Percentiles rank a stretch among this genome's conserved stretches.
These are phyloP conservation scores for Eremobia ochroleuca DNA, from an alignment of 2,888 invertebrate genomes.

Conservation along the genomic window DNA sequence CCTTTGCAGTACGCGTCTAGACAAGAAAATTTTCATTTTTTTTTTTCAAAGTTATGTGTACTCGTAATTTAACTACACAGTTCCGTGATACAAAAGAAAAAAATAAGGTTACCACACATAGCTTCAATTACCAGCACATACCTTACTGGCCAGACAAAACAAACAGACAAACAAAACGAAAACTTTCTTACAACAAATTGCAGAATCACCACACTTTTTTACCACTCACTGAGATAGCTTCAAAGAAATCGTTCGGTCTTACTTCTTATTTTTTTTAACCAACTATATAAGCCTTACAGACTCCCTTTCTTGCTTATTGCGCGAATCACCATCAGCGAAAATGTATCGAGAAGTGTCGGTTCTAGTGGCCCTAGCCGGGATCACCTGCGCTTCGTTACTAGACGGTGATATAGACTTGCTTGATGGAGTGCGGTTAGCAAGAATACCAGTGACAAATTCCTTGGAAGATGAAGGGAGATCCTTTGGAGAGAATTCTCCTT, in stretches of 20 bases:
- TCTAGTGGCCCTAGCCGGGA: conserved; percentile 71
- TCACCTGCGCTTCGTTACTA: conserved; percentile 77
- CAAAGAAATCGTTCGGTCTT: conserved; percentile 79
- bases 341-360: conserved; percentile 81
- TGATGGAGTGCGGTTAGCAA: conserved; percentile 92
- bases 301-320: conserved; percentile 86
- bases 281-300: conserved; percentile 59
- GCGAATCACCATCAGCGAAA: conserved; percentile 77
- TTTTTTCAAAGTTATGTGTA: not conserved
- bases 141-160: conserved; percentile 3
- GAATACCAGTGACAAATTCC: conserved; percentile 87
- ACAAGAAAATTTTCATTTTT: not conserved
- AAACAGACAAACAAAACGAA: conserved; percentile 57
- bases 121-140: not conserved
- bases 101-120: not conserved
- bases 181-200: conserved; percentile 53
- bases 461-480: conserved; percentile 87
- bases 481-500: conserved; percentile 88
- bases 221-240: conserved; percentile 71
- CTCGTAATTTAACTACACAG: not conserved
- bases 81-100: not conserved
- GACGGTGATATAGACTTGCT: conserved; percentile 91
- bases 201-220: conserved; percentile 69
- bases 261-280: conserved; percentile 88
- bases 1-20: too few species aligned